Base-by-base conservation (phyloP, 2,797 vertebrate species). In the Syncerus caffer region DNA sequence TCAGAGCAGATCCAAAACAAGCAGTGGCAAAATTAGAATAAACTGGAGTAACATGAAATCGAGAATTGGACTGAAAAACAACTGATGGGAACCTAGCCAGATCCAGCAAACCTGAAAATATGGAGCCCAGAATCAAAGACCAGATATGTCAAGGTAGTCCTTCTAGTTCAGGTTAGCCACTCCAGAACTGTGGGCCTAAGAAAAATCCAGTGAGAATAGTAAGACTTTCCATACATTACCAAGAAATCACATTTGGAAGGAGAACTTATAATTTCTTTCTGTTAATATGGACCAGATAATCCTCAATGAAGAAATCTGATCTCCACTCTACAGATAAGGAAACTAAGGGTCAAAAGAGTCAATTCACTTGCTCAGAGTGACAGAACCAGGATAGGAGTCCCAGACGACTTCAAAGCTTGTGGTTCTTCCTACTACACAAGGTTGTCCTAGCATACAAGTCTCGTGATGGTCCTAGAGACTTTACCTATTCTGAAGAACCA, bases 321-420 rank as follows among this genome's bases (percentile, higher is more conserved):
- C 58, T 74, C 50, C 51, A 93, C 31, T 94, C 90, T 86, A 92
- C 14, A 96, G 79, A 57, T n/a, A 86, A 88, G 74, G 53, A 96
- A 89, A 85, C 55, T 74, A 74, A 88, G 53, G 29, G 84, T 60
- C n/a, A 89, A 95, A 97, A 87, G n/a, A 10, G 34, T 94, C 51
- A 93, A 31, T 50, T 34, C 45, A 6, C 11, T 93, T 93, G 38
- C 51, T 93, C n/a, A 27, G 47, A 85, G 57, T 34, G 45, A 85
- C 31, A 19, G 21, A 96, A 76, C 25, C 51, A 82, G 45, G 47
- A 96, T 64, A 31, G 85, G 38, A 79, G 78, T 21, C 38, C 55
- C 8, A 79, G 71, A 31, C 16, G 3, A 90, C 47, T 92, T 58
- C 25, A 67, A 94, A 95, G 50, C 31, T 55, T 31, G 25, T 10